phyloP scores from a whole-genome alignment of 2,113 vertebrate species.

The Oophaga pumilio region DNA sequence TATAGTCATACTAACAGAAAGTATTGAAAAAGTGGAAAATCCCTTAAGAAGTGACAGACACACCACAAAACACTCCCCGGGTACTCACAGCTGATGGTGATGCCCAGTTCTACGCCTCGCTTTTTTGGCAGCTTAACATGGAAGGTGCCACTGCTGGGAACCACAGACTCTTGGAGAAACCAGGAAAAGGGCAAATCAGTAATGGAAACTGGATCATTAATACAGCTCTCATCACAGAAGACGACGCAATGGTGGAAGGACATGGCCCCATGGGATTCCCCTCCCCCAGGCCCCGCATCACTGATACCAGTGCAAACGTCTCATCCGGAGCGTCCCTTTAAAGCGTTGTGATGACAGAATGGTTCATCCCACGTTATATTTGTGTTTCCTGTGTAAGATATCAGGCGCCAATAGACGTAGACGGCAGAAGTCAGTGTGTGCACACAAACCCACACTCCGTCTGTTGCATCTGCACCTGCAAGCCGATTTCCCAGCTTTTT shows the following conservation, averaged over 20 bases:
- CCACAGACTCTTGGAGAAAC: constrained; percentile 83
- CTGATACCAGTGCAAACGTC: background rate
- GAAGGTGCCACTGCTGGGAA: constrained; percentile 97
- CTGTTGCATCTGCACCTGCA: background rate
- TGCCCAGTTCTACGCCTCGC: constrained; percentile 93
- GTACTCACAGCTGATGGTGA: constrained; percentile 96
- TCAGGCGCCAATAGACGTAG: background rate
- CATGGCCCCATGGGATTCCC: background rate
- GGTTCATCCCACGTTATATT: background rate
- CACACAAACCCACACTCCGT: constrained; percentile 38
- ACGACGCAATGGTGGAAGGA: background rate
- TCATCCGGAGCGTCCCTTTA: background rate
- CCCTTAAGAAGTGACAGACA: background rate
- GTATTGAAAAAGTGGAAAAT: background rate
- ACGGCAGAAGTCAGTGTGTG: background rate
- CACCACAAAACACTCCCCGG: too few relatives aligned
- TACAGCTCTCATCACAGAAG: background rate
- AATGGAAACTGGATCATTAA: background rate
- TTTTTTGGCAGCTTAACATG: constrained; percentile 96
- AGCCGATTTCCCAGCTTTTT: background rate
- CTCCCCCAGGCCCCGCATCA: background rate
- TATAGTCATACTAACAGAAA: background rate
- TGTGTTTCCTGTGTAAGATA: background rate
- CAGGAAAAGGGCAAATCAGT: constrained; percentile 30
- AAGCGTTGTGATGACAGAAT: background rate